Base-by-base conservation (phyloP, 2,888 invertebrate genomes). In the Himalopsyche anomala region DNA sequence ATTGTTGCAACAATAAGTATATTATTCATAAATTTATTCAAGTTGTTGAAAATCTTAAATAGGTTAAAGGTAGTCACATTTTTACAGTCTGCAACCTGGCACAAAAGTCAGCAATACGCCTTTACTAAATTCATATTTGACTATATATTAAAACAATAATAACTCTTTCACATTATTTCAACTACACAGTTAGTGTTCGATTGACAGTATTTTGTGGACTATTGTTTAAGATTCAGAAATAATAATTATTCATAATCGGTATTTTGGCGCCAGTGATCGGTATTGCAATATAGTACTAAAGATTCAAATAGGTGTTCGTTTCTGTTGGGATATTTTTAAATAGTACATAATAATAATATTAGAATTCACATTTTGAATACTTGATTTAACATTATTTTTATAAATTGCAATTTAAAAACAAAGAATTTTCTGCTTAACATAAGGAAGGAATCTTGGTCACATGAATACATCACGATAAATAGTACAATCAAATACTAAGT, bases 1-100 rank as follows among this genome's bases (percentile, higher is more conserved):
- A 93, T 93, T 93, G 93, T 93, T 92, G 93, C 93, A 94, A 93
- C 93, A 93, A 92, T 87, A 85, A 86, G 84, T 83, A 83, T 87
- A 87, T 87, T 87, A 87, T 83, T 88, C 84, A 86, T 87, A 87
- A 86, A 88, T 86, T 85, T 86, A 87, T 87, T 88, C 80, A 86
- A 86, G 81, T 86, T 85, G 85, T 87, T 89, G 89, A 88, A 89
- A 89, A 89, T 89, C 88, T 89, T 89, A 89, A 55, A 89, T 85
- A 89, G 87, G 85, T 84, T 87, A 87, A 84, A 84, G 80, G 82
- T 87, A 86, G 83, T 88, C 84, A 87, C 85, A 87, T 85, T 85
- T 83, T 87, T 87, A 87, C 87, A 88, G 86, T 88, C 87, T 82
- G 87, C 81, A 86, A 87, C 85, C 88, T 87, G 88, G 88, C 87